phyloP scores from a whole-genome alignment of 2,888 invertebrate species.

The Dinocampus coccinellae region DNA sequence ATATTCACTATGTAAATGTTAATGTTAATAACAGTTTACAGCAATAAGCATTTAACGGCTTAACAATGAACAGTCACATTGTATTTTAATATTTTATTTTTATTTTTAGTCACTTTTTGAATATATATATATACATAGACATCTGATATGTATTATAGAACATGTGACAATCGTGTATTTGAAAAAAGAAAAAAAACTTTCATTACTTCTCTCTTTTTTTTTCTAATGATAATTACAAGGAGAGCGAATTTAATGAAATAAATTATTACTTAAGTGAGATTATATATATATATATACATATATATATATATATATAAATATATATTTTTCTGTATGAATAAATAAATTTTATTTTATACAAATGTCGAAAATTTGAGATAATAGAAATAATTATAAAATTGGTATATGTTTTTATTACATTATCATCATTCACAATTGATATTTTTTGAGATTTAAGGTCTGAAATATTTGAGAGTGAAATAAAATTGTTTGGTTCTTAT shows the following conservation, averaged over 20 bases:
- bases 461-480: no score
- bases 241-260: neutral
- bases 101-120: neutral
- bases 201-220: neutral
- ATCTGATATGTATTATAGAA: neutral
- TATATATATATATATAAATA: no score
- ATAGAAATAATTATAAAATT: no score
- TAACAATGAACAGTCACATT: neutral
- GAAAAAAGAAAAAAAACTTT: no score
- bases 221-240: neutral
- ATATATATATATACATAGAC: slow-evolving; percentile 2
- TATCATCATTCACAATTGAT: no score
- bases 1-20: neutral
- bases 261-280: slow-evolving; percentile 6
- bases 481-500: no score
- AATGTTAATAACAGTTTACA: neutral
- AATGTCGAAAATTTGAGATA: no score
- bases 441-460: no score
- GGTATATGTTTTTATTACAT: no score
- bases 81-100: neutral
- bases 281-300: no score
- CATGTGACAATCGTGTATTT: neutral
- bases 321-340: no score
- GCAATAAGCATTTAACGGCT: neutral
- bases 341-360: no score